A percentile compares a stretch with the other conserved stretches of the same genome.
These are phyloP conservation scores for Lottia gigantea DNA, from an alignment of 2,888 invertebrate species.

Conservation along the genomic window DNA sequence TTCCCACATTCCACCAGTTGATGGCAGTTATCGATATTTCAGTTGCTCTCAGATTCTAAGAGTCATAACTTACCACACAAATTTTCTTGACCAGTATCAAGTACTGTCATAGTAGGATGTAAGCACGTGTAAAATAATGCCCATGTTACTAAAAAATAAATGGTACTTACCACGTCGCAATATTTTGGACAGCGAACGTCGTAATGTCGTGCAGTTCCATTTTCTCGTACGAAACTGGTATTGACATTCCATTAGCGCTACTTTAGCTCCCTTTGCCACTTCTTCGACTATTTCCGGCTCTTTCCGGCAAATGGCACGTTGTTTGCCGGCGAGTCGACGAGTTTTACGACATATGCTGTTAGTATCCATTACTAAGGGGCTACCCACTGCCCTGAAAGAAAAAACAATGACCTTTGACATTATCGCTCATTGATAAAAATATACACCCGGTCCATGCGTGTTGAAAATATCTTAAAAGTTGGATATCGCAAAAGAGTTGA, in stretches of 20 bases:
- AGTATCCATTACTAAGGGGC: slow-evolving; percentile 89
- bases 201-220: slow-evolving; percentile 88
- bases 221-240: slow-evolving; percentile 82
- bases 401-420: not conserved
- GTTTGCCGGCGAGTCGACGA: slow-evolving; percentile 79
- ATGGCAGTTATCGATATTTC: too few species aligned
- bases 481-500: too few species aligned
- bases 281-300: slow-evolving; percentile 84
- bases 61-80: not conserved
- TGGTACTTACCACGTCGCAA: slow-evolving; percentile 80
- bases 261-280: slow-evolving; percentile 81
- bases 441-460: too few species aligned
- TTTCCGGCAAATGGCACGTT: slow-evolving; percentile 77
- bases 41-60: not conserved
- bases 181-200: slow-evolving; percentile 85
- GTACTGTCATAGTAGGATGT: not conserved
- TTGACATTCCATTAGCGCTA: slow-evolving; percentile 82
- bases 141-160: not conserved
- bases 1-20: too few species aligned
- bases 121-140: slow-evolving; percentile 9
- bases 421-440: too few species aligned
- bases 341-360: slow-evolving; percentile 89
- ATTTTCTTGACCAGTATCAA: not conserved
- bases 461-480: too few species aligned
- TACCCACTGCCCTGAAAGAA: slow-evolving; percentile 70